Evolutionary conservation across 1,140 invertebrate genomes (phyloP).

Genomic region (Phenacoccus solenopsis): DNA sequence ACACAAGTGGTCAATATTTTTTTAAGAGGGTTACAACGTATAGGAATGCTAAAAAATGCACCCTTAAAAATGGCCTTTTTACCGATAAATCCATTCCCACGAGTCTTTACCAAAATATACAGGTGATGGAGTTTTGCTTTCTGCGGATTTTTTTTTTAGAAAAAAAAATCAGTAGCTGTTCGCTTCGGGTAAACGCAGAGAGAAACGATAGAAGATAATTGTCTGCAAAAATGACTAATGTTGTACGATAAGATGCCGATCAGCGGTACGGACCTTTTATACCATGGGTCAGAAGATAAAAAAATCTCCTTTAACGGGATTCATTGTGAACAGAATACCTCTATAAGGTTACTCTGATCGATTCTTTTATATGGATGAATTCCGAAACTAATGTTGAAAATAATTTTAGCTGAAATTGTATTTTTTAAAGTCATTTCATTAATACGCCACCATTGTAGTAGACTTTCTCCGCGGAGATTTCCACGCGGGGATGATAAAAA

Average conservation of each 20-base stretch:
- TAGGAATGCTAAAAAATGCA: neutral
- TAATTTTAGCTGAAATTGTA: too few relatives aligned
- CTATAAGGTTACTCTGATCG: neutral
- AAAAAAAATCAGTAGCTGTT: too few relatives aligned
- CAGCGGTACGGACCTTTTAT: too few relatives aligned
- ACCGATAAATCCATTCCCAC: neutral
- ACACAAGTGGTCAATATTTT: neutral
- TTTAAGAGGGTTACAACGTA: neutral
- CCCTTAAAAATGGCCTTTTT: neutral
- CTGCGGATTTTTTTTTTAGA: too few relatives aligned
- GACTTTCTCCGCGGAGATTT: neutral
- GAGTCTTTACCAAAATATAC: neutral
- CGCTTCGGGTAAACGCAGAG: neutral
- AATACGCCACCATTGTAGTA: neutral
- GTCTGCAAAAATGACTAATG: neutral
- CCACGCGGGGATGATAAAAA: too few relatives aligned
- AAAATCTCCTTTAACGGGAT: too few relatives aligned
- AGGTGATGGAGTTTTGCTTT: neutral
- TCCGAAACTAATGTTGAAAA: neutral
- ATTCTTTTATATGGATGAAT: neutral
- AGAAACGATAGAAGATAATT: neutral
- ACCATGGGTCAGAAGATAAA: too few relatives aligned
- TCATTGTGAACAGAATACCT: too few relatives aligned
- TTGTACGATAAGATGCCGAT: neutral
- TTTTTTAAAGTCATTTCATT: too few relatives aligned